Evolutionary conservation across 2,888 invertebrate species (phyloP).

Genomic region (Drosophila prolongata): DNA sequence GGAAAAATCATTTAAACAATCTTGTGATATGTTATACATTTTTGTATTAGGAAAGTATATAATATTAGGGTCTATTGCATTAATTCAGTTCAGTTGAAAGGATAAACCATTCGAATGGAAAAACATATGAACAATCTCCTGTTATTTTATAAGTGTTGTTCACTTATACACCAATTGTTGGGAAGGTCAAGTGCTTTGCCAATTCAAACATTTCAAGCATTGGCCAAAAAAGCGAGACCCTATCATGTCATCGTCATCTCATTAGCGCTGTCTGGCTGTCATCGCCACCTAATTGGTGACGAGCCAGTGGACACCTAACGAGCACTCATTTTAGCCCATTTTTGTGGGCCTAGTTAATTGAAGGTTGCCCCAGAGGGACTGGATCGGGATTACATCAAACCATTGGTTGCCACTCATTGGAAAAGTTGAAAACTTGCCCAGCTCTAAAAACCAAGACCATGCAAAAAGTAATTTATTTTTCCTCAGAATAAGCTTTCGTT

Average conservation of each 20-base stretch:
- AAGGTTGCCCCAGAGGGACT: slow-evolving; percentile 21
- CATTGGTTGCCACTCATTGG: background rate
- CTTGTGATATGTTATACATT: too few species aligned
- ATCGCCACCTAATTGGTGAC: slow-evolving; percentile 63
- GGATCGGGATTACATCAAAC: slow-evolving; percentile 9
- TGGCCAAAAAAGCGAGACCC: slow-evolving; percentile 28
- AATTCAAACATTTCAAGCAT: slow-evolving; percentile 46
- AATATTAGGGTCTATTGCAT: too few species aligned
- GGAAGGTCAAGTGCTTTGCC: slow-evolving; percentile 48
- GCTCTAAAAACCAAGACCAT: background rate
- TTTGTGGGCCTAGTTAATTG: slow-evolving; percentile 34
- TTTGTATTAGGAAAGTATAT: too few species aligned
- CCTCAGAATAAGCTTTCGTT: too few species aligned
- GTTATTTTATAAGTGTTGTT: slow-evolving; percentile 4
- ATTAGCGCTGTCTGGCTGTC: slow-evolving; percentile 45
- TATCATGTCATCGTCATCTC: slow-evolving; percentile 37
- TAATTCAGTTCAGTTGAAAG: too few species aligned
- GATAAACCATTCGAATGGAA: too few species aligned
- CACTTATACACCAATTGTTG: slow-evolving; percentile 6
- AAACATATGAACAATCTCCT: background rate
- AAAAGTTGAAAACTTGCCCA: background rate
- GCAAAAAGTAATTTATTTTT: too few species aligned
- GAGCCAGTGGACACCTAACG: slow-evolving; percentile 49
- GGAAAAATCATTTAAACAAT: too few species aligned
- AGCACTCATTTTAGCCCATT: slow-evolving; percentile 11